Percentiles rank a stretch among this genome's conserved stretches.
Evolutionary conservation across 2,797 vertebrate genomes (phyloP).

Genomic region (Valencia hispanica): DNA sequence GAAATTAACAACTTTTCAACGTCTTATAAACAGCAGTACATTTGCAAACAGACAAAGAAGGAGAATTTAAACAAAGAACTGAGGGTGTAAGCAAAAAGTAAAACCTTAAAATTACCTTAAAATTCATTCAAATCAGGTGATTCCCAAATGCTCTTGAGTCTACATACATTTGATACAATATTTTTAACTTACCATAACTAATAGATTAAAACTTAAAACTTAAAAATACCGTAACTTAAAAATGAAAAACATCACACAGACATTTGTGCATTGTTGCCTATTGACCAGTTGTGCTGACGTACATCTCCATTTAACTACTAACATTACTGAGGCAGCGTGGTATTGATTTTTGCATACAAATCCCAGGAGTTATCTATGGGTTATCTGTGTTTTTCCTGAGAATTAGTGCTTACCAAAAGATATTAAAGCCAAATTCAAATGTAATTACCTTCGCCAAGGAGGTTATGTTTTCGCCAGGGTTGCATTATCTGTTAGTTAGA

Average conservation of each 20-base stretch:
- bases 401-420: not conserved
- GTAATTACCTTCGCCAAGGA: too few species aligned
- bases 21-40: not conserved
- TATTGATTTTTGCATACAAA: not conserved
- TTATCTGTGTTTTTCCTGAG: not conserved
- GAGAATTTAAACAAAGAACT: not conserved
- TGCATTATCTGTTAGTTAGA: too few species aligned
- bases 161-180: not conserved
- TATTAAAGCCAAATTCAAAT: too few species aligned
- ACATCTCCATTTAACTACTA: not conserved
- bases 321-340: not conserved
- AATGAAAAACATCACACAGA: not conserved
- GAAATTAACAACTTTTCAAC: not conserved
- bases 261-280: not conserved
- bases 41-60: not conserved
- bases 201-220: too few species aligned
- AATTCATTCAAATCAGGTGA: not conserved
- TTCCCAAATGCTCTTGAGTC: not conserved
- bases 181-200: not conserved
- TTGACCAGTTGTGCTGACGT: not conserved
- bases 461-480: too few species aligned
- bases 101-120: not conserved
- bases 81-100: not conserved
- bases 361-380: not conserved
- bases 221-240: too few species aligned